Evolutionary conservation across 1,140 invertebrate genomes (phyloP), one percentile per base, ranked within the genome.

Genomic region (Bombus affinis): DNA sequence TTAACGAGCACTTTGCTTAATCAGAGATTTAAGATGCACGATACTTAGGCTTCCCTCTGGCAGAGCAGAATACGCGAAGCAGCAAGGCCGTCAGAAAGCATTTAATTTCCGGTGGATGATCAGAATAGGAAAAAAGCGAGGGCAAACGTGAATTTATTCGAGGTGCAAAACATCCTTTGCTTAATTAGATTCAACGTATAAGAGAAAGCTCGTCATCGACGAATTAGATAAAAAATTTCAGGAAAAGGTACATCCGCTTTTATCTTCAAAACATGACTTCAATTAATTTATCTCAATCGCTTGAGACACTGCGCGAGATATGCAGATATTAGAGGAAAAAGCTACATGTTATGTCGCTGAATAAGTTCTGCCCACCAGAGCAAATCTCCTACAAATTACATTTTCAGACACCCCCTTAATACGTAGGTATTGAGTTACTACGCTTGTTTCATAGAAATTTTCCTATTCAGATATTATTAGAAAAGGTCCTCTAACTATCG

Each of bases 21-120:
- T 68, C 66, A 22, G 35, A 68, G 25, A 66, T 66, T 66, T 66
- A 32, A 66, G 62, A 66, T 53, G 18, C 47, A 53, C 47, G 47
- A 53, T 53, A 53, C 47, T 53, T 53, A 8, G 18, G 47, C 47
- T 53, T 53, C 5, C 47, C 47, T 22, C 18, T 53, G 47, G 18
- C 47, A 22, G 47, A 53, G 47, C 47, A 22, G 47, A 53, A 22
- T 53, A 22, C 62, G 13, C 62, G 62, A 68, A 25, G 15, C 59
- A 57, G 68, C 66, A 13, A 12, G n/a, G 8, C 66, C 53, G 53
- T 53, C n/a, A 72, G 74, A 66, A 80, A 85, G 57, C 35, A 42
- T 85, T 85, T 73, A 80, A 80, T 85, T 85, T 85, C 77, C 77
- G 77, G 57, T 25, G 32, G 53, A 85, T 25, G 35, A 44, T 28